Base-by-base conservation (phyloP, 2,888 invertebrate genomes). In the Nomada goodeniana region DNA sequence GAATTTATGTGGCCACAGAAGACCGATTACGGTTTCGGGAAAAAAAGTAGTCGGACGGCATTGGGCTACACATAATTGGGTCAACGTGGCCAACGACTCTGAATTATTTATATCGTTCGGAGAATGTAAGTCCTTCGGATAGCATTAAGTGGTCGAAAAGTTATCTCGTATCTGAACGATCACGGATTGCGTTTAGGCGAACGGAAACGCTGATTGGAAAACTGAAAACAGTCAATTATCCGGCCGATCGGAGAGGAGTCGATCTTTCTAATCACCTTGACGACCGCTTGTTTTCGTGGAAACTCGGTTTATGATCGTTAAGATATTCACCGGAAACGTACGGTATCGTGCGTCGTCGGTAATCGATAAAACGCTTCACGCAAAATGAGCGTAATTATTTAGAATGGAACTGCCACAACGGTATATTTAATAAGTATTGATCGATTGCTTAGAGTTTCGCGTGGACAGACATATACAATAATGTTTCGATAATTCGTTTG, bases 21-120 rank as follows among this genome's bases (percentile, higher is more conserved):
- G 7, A 20, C 2, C n/a, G 13, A 59, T 47, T 10, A n/a, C 2
- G 2, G 11, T 60, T 26, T 9, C 11, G 36, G 36, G 36, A 20
- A 50, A 47, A 44, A 55, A 57, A 69, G 55, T 64, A 11, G 55
- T 50, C 55, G 57, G 60, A 18, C 11, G 13, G 23, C 53, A 47
- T 65, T 61, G 61, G 29, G 44, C 50, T 11, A 61, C 52, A 68
- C 44, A 73, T 76, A 79, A 84, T 81, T 82, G 53, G 73, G 82
- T 63, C 75, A 52, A 53, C 42, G 59, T 55, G 59, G 55, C 42
- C 78, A 59, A 63, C 55, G 64, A 67, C 59, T 69, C 36, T 70
- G 70, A 84, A 82, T 84, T 82, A 84, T 84, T 84, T 82, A 82
- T 82, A 68, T 18, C 18, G 20, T 13, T 23, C n/a, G 42, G 52